Evolutionary conservation across 2,113 vertebrate species (phyloP).

Genomic region (Pontoporia blainvillei): DNA sequence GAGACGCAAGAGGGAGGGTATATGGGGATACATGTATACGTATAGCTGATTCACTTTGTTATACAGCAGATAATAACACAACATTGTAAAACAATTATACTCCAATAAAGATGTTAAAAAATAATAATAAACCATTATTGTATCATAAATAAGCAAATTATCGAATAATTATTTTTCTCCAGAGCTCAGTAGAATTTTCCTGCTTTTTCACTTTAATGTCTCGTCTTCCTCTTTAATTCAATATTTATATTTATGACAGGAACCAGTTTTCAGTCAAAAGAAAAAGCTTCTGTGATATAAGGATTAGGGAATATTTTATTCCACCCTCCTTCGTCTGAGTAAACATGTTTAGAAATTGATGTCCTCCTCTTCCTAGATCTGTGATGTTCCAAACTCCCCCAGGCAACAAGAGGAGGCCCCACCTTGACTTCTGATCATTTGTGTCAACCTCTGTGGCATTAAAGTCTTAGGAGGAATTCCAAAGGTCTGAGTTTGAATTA

Average conservation of each 20-base stretch:
- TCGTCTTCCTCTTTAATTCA: not conserved
- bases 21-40: no score
- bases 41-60: no score
- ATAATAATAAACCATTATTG: not conserved
- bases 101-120: no score
- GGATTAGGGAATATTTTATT: not conserved
- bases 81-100: no score
- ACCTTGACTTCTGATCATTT: not conserved
- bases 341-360: not conserved
- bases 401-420: not conserved
- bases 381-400: not conserved
- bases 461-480: not conserved
- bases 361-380: not conserved
- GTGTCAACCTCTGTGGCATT: not conserved
- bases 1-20: accelerated
- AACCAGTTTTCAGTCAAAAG: not conserved
- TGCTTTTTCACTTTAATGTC: not conserved
- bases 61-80: no score
- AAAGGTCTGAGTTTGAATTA: not conserved
- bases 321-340: not conserved
- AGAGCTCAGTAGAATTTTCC: not conserved
- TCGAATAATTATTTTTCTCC: not conserved
- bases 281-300: not conserved
- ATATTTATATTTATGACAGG: not conserved
- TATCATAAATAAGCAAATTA: slow-evolving; percentile 15